A percentile compares a stretch with the other conserved stretches of the same genome.
Conservation (phyloP, 2,888 invertebrate species). For the Pyrgus malvae region DNA sequence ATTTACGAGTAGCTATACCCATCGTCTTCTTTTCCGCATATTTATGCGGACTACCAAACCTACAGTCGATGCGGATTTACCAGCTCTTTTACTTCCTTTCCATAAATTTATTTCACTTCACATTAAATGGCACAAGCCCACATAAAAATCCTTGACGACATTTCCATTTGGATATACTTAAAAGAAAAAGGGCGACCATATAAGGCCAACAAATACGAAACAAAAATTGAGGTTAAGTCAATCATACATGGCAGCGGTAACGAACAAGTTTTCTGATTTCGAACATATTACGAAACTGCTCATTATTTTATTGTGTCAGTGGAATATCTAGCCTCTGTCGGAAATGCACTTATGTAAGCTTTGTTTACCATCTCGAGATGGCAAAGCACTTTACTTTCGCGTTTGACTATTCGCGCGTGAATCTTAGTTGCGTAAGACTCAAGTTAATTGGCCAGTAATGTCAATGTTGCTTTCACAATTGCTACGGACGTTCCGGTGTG, state of each 20-base stretch:
- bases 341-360: constrained; percentile 69
- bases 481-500: constrained; percentile 53
- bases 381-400: constrained; percentile 64
- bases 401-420: constrained; percentile 39
- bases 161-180: neutral
- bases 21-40: no score
- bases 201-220: constrained; percentile 17
- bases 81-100: no score
- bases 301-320: constrained; percentile 23
- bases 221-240: constrained; percentile 19
- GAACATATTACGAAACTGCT: constrained; percentile 19
- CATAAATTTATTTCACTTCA: no score
- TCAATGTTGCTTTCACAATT: constrained; percentile 77
- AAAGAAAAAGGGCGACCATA: neutral
- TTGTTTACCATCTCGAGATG: constrained; percentile 59
- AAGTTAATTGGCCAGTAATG: constrained; percentile 69
- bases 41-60: no score
- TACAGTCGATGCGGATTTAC: no score
- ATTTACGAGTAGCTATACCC: no score
- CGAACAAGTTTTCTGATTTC: constrained; percentile 23
- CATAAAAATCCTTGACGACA: neutral
- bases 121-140: neutral
- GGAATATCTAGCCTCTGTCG: constrained; percentile 35
- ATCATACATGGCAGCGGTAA: constrained; percentile 14
- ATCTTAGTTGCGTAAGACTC: constrained; percentile 56